Evolutionary conservation across 53 echinoderm and acorn worm species (phyloP).

Genomic region (Echinometra lucunter): DNA sequence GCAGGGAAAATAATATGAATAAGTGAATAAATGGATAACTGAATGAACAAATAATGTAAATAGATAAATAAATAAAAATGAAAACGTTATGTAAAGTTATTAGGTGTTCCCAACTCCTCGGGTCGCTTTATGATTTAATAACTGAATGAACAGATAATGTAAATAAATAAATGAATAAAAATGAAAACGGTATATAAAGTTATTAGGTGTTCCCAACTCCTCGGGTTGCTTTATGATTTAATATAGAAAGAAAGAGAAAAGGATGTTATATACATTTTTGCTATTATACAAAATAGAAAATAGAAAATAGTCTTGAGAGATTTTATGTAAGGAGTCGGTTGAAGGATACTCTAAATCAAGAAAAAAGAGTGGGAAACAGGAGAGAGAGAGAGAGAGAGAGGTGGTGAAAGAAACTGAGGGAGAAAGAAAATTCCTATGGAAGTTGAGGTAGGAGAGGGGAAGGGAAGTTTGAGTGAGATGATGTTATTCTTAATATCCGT

Average conservation of each 20-base stretch:
- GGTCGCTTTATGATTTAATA: background rate
- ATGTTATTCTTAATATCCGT: no score
- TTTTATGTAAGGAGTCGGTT: no score
- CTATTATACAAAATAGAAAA: no score
- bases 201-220: no score
- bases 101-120: no score
- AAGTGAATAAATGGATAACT: background rate
- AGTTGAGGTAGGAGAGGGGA: background rate
- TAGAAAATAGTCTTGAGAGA: no score
- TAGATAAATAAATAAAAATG: background rate
- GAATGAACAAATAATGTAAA: background rate
- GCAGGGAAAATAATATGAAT: background rate
- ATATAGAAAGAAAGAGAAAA: no score
- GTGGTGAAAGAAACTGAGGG: background rate
- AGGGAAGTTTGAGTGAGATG: no score
- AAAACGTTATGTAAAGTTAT: background rate
- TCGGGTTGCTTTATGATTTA: background rate
- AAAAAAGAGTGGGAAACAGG: no score
- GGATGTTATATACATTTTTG: no score
- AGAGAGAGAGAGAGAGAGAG: background rate
- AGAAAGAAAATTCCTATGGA: background rate
- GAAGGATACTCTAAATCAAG: no score
- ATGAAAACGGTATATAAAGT: background rate
- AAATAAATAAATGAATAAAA: no score
- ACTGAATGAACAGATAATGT: background rate